Base-by-base conservation (phyloP, 2,888 invertebrate genomes). In the Onthophagus sagittarius region DNA sequence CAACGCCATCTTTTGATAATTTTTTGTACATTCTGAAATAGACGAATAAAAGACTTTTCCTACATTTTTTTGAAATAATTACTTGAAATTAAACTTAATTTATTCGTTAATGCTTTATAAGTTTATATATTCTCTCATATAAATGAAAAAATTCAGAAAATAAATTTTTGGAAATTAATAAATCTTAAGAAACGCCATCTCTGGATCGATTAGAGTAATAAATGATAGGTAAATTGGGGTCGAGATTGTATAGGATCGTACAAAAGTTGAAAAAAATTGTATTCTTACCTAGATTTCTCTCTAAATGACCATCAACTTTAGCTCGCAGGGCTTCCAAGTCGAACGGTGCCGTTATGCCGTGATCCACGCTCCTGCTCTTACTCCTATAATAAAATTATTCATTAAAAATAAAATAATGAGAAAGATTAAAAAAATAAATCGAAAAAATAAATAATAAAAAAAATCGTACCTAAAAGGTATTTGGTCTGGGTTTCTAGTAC, bases 311-410 rank as follows among this genome's bases (percentile, higher is more conserved):
- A 86, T 95, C 95, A 83, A 95, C 94, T 93, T 94, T 94, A 83
- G 93, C 92, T 81, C 94, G 91, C 76, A 95, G 89, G 73, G 94
- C 90, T 79, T 94, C 94, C 88, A 95, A 88, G 87, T 95, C 95
- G 85, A 94, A 94, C 77, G 94, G 94, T 79, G 94, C 90, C 77
- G 93, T 90, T 83, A 95, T 92, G 82, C 95, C 95, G 89, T 95
- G 95, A 88, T 95, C 95, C 82, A 95, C 95, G 81, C 95, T 95
- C 81, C 94, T 92, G 85, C 95, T 95, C 87, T 95, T 95, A 86
- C 94, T 95, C 94, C 95, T 95, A 89, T 77, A 89, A 89, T 62
- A 62, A 71, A 70, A 63, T 53, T 69, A 53, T 70, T 11, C 64
- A 6, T 5, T 9, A 63, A 39, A 11, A 15, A 70, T 15, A 7